Percentiles rank a stretch among this genome's conserved stretches.
Evolutionary conservation across 2,797 vertebrate species (phyloP).

Genomic region (Bryconaethiops microstoma): DNA sequence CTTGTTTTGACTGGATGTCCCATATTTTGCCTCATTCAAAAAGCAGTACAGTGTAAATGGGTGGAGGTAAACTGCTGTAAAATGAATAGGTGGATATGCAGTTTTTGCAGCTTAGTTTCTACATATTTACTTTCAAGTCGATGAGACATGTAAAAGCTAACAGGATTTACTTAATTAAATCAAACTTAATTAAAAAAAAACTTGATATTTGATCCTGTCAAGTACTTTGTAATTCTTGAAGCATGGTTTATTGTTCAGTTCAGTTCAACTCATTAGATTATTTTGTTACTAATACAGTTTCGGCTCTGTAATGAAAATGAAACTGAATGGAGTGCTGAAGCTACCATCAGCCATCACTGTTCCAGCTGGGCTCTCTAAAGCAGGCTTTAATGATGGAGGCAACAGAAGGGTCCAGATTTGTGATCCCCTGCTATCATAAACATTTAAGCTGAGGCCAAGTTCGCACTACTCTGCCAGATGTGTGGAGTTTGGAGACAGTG

Average conservation of each 20-base stretch:
- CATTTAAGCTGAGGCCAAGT: conserved; percentile 17
- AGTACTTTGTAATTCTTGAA: no score
- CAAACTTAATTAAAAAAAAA: no score
- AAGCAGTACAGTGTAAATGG: neutral
- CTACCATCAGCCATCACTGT: neutral
- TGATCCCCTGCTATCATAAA: conserved; percentile 21
- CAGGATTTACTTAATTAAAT: no score
- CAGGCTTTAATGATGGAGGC: conserved; percentile 10
- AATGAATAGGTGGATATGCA: neutral
- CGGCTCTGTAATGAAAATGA: no score
- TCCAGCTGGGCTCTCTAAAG: conserved; percentile 26
- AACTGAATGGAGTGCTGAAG: neutral
- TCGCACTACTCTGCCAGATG: conserved; percentile 12
- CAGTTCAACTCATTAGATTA: no score
- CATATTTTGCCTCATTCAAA: no score
- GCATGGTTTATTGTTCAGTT: no score
- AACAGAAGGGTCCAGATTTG: conserved; percentile 25
- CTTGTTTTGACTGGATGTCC: no score
- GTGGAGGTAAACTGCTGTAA: neutral
- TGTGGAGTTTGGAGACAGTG: conserved; percentile 4
- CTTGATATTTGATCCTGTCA: no score
- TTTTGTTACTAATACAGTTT: neutral
- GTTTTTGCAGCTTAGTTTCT: neutral
- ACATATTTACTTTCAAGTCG: no score
- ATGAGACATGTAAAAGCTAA: no score